Conservation (phyloP, 1,140 invertebrate genomes). For the Diplogasteroides magnus region DNA sequence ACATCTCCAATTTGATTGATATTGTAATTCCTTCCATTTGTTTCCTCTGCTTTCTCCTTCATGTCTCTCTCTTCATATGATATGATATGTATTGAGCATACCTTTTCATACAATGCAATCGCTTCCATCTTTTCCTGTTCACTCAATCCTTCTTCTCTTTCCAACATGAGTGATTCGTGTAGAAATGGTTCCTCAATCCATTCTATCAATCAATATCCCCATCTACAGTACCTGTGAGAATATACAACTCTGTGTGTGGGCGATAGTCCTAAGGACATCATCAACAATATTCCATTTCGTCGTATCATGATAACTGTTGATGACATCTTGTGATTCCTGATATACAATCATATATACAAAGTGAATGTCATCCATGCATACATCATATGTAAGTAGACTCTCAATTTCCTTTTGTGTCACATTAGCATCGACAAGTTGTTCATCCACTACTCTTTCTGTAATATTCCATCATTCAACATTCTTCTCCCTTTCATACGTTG, state of each 20-base stretch:
- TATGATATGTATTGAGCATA: neutral
- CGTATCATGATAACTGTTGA: slow-evolving; percentile 32
- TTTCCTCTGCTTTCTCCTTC: neutral
- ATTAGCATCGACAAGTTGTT: slow-evolving; percentile 91
- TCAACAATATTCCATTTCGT: slow-evolving; percentile 71
- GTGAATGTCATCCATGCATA: slow-evolving; percentile 54
- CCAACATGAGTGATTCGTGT: slow-evolving; percentile 89
- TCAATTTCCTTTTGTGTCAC: slow-evolving; percentile 88
- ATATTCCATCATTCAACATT: slow-evolving; percentile 23
- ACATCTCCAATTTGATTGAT: too few species aligned
- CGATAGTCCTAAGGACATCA: slow-evolving; percentile 71
- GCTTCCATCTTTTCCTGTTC: slow-evolving; percentile 88
- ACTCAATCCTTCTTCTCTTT: slow-evolving; percentile 87
- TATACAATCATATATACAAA: neutral
- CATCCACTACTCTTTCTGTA: slow-evolving; percentile 86
- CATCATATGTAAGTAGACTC: slow-evolving; percentile 83
- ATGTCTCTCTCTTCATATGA: neutral
- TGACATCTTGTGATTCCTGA: slow-evolving; percentile 37
- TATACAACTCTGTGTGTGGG: slow-evolving; percentile 66
- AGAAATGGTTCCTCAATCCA: slow-evolving; percentile 75
- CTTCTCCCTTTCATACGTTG: slow-evolving; percentile 59
- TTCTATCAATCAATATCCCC: slow-evolving; percentile 9
- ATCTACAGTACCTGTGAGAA: slow-evolving; percentile 57
- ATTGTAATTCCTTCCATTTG: too few species aligned
- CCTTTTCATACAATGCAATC: slow-evolving; percentile 76